Base-by-base conservation (phyloP, 1,140 invertebrate species). In the Andricus grossulariae region DNA sequence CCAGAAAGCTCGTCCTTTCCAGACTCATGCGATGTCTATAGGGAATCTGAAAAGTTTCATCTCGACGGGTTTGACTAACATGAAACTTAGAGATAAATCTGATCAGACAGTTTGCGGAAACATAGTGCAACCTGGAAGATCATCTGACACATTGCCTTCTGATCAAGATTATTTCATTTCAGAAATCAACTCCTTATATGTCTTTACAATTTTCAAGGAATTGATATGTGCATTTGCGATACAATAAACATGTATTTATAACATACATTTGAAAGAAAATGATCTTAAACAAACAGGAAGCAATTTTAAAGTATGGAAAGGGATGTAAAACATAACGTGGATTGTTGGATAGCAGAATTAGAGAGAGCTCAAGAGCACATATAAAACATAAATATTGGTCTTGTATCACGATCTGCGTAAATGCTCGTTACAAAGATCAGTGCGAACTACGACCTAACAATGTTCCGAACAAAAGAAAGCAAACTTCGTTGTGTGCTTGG, bases 311-410 rank as follows among this genome's bases (percentile, higher is more conserved):
- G 21, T 5, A 60, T 15, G 11, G 25, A 15, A 60, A 60, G 25
- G 3, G 57, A 60, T 60, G 57, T 39, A 15, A 60, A 60, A 15
- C 21, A 60, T 60, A 21, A 60, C 25, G 16, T 60, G 25, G 21
- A 21, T 60, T 60, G 32, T 60, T 60, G 25, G 32, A 71, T 71
- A 72, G 45, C 15, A 71, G 15, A 76, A 25, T 66, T 50, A 73
- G 32, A 77, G 39, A 60, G 57, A 77, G 50, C 16, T 49, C 21
- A 77, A 49, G 39, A 57, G 39, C 19, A 60, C 32, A 57, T 57
- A 5, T 57, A 16, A 32, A 66, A 32, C 60, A 45, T 39, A 66
- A 7, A 39, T 45, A 66, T 39, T 66, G 32, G 13, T 15, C 60
- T 66, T 15, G 16, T 25, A 15, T n/a, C 32, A n/a, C 60, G 60